Evolutionary conservation across 2,888 invertebrate genomes (phyloP), one percentile per base, ranked within the genome.

Genomic region (Pachycephus smyrnensis): DNA sequence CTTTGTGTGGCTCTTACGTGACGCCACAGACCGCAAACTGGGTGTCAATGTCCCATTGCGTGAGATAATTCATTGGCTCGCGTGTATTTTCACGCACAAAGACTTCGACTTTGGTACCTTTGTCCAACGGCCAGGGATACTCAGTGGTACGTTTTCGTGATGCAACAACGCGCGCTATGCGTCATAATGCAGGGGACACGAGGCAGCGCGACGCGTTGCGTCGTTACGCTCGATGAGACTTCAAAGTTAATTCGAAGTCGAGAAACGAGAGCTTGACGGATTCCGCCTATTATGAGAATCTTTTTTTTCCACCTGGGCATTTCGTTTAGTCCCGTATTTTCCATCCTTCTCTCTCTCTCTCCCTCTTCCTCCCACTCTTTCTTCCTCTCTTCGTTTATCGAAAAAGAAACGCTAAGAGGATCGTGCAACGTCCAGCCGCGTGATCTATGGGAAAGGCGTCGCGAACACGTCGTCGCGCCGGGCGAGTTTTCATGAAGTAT

Each of bases 11-110:
- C 80, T 85, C 81, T 83, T 80, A 55, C 9, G 15, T 9, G 79
- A 81, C 83, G 83, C 85, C 86, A 79, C 86, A 84, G 81, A 87
- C 87, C 86, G 80, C 87, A 86, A 87, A 86, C 83, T 81, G 84
- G 86, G 87, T 87, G 86, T 86, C 86, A 82, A 82, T 86, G 84
- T 84, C 82, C 85, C 87, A 86, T 87, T 85, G 87, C 87, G 84
- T 84, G 86, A 86, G 86, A 86, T 85, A 87, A 87, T 86, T 82
- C 86, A 80, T 83, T 81, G 84, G 81, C 82, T n/a, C 32, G 74
- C 74, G 74, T 33, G 74, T 36, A 36, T 74, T 74, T 74, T 74
- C 33, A 74, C 74, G 74, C 74, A 74, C 74, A 74, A 74, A 35
- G 74, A 15, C 74, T 11, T 83, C 83, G 84, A 83, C 81, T 82